Conservation (phyloP, 2,113 vertebrate genomes). For the Mus spicilegus region DNA sequence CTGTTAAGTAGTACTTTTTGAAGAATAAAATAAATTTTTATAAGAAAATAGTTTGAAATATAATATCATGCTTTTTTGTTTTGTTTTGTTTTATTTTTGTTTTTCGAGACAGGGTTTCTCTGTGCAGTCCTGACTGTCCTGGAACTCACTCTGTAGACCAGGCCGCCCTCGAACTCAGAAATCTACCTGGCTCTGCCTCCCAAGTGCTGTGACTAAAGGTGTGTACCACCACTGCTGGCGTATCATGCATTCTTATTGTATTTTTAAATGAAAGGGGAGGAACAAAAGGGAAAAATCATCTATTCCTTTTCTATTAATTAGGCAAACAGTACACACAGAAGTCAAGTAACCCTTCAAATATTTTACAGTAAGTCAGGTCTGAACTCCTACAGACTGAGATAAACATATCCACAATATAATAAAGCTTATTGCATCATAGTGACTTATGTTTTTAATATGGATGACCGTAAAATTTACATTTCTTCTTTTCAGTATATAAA, state of each 20-base stretch:
- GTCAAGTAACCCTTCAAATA: background rate
- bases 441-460: background rate
- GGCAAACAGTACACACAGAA: background rate
- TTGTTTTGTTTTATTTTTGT: too few relatives aligned
- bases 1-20: constrained; percentile 10
- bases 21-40: background rate
- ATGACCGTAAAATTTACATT: background rate
- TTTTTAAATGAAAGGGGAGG: background rate
- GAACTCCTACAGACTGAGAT: background rate
- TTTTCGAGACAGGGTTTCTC: too few relatives aligned
- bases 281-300: constrained; percentile 10
- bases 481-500: background rate
- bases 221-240: too few relatives aligned
- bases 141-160: too few relatives aligned
- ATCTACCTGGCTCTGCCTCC: too few relatives aligned
- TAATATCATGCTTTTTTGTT: background rate
- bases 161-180: too few relatives aligned
- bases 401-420: background rate
- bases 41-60: constrained; percentile 39
- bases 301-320: background rate
- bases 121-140: too few relatives aligned
- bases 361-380: background rate
- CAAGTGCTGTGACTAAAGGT: too few relatives aligned
- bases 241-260: background rate
- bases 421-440: background rate